Conservation (phyloP, 2,797 vertebrate species). For the Scomberomorus guttatus region DNA sequence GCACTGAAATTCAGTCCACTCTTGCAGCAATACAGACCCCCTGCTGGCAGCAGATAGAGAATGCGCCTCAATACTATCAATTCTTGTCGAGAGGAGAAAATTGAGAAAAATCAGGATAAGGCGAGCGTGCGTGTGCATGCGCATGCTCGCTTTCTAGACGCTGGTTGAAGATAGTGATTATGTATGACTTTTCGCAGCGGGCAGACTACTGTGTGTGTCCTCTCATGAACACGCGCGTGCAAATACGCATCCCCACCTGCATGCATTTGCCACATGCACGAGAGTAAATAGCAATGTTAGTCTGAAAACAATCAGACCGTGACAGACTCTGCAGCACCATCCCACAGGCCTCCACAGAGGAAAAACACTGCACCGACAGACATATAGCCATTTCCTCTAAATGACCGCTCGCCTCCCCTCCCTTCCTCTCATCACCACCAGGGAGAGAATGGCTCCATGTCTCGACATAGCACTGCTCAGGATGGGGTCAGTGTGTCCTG, state of each 20-base stretch:
- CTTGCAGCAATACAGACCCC: constrained; percentile 54
- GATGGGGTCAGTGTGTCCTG: constrained; percentile 61
- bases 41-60: constrained; percentile 57
- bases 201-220: too few relatives aligned
- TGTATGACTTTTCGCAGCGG: constrained; percentile 14
- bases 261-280: constrained; percentile 14
- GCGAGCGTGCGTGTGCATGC: neutral
- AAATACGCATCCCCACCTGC: constrained; percentile 26
- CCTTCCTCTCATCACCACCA: constrained; percentile 35
- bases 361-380: constrained; percentile 66
- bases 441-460: constrained; percentile 51
- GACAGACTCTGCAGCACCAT: constrained; percentile 76
- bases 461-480: constrained; percentile 32
- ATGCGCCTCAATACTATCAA: constrained; percentile 30
- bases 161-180: constrained; percentile 29
- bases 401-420: constrained; percentile 55
- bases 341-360: constrained; percentile 62
- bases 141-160: neutral
- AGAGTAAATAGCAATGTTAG: constrained; percentile 55
- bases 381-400: constrained; percentile 70
- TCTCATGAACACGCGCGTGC: neutral
- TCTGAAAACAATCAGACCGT: constrained; percentile 77
- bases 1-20: constrained; percentile 60
- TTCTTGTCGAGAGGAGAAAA: constrained; percentile 29
- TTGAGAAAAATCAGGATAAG: constrained; percentile 35